A percentile compares a stretch with the other conserved stretches of the same genome.
These are phyloP conservation scores for Eristalis tenax DNA, from an alignment of 2,888 invertebrate genomes.

Conservation along the genomic window DNA sequence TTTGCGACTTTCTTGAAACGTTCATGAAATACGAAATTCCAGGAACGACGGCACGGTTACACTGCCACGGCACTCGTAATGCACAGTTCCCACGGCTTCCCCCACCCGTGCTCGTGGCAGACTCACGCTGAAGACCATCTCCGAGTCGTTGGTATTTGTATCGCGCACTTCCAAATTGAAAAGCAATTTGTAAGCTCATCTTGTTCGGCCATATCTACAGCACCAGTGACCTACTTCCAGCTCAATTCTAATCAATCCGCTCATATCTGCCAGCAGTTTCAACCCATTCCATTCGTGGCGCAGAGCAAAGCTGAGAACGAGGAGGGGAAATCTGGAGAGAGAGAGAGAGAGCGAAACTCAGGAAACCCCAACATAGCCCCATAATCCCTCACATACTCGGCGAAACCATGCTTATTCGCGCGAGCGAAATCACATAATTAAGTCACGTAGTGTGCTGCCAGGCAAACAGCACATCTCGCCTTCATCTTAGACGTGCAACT, in stretches of 20 bases:
- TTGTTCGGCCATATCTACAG: neutral
- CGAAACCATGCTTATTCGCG: slow-evolving; percentile 13
- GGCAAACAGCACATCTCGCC: slow-evolving; percentile 66
- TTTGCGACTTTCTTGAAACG: neutral
- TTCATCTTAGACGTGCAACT: slow-evolving; percentile 61
- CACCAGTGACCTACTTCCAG: slow-evolving; percentile 27
- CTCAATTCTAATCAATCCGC: slow-evolving; percentile 21
- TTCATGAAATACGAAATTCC: neutral
- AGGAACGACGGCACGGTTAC: neutral
- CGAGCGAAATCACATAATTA: slow-evolving; percentile 66
- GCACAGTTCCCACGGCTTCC: neutral
- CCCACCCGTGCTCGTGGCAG: neutral
- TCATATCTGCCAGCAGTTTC: neutral
- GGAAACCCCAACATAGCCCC: neutral
- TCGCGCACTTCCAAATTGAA: neutral
- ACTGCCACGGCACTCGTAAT: neutral
- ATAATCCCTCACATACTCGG: slow-evolving; percentile 35
- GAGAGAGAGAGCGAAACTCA: neutral
- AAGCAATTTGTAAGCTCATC: neutral
- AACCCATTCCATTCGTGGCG: neutral
- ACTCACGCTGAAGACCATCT: neutral
- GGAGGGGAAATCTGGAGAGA: neutral
- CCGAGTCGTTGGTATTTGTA: neutral
- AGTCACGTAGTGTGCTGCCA: slow-evolving; percentile 66
- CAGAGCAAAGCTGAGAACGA: neutral